phyloP scores from a whole-genome alignment of 1,140 invertebrate species.

The Heliconius melpomene region DNA sequence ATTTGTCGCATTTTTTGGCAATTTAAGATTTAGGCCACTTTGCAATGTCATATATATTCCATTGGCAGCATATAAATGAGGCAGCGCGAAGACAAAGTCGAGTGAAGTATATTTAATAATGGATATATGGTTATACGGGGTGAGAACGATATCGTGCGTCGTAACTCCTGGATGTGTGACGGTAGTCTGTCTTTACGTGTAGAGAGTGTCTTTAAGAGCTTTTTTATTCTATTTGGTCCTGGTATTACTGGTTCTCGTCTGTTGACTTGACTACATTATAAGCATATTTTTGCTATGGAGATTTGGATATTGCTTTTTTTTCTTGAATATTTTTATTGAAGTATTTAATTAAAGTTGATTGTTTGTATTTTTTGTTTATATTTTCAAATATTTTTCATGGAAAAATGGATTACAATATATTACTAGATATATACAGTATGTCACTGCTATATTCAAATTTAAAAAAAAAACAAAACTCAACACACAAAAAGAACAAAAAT shows the following conservation, averaged over 20 bases:
- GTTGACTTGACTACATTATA: background rate
- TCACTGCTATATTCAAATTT: background rate
- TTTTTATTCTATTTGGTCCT: slow-evolving; percentile 24
- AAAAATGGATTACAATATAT: too few species aligned
- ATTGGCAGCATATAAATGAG: slow-evolving; percentile 39
- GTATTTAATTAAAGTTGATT: too few species aligned
- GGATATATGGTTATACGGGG: slow-evolving; percentile 43
- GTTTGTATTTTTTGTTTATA: too few species aligned
- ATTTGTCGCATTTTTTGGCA: background rate
- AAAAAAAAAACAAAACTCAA: background rate
- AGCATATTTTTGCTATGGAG: background rate
- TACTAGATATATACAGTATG: background rate
- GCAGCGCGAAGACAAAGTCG: slow-evolving; percentile 14
- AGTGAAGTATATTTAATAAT: slow-evolving; percentile 40
- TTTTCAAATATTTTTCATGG: too few species aligned
- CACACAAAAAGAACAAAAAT: background rate
- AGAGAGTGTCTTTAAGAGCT: slow-evolving; percentile 34
- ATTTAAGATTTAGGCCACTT: background rate
- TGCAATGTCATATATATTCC: slow-evolving; percentile 24
- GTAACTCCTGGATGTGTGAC: slow-evolving; percentile 29
- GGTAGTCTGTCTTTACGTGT: slow-evolving; percentile 23
- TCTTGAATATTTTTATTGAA: background rate
- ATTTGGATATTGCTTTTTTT: background rate
- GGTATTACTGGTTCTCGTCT: slow-evolving; percentile 10
- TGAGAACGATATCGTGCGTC: slow-evolving; percentile 37